Evolutionary conservation across 1,140 invertebrate species (phyloP).

Genomic region (Gonatopus flavifemur): DNA sequence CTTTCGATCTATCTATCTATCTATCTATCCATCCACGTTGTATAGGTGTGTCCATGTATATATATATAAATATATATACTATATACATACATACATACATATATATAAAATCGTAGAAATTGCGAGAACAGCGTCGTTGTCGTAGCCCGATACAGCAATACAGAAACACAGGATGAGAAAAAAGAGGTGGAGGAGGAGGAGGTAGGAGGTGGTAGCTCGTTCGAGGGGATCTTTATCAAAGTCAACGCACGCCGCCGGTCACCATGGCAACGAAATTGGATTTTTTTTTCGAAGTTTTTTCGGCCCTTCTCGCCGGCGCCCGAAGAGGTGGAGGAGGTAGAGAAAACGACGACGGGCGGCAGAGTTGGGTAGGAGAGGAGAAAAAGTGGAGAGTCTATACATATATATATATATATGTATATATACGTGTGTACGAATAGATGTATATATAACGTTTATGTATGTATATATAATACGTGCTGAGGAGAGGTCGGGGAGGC

Average conservation of each 20-base stretch:
- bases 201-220: constrained; percentile 31
- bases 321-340: constrained; percentile 9
- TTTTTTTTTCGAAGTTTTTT: constrained; percentile 58
- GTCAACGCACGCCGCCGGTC: constrained; percentile 56
- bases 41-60: not conserved
- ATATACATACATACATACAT: constrained; percentile 14
- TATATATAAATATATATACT: constrained; percentile 3
- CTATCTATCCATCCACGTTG: too few species aligned
- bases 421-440: not conserved
- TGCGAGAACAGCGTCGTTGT: constrained; percentile 29
- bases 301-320: constrained; percentile 46
- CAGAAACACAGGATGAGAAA: constrained; percentile 7
- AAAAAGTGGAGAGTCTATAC: constrained; percentile 27
- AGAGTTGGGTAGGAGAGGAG: not conserved
- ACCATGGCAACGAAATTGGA: constrained; percentile 58
- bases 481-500: constrained; percentile 35
- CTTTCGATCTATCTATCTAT: not conserved
- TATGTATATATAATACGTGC: not conserved
- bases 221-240: constrained; percentile 55
- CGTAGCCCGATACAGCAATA: constrained; percentile 15
- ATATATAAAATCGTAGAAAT: constrained; percentile 32
- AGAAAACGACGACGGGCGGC: constrained; percentile 6
- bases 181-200: constrained; percentile 15
- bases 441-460: not conserved
- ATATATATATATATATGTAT: not conserved